Percentiles rank a stretch among this genome's conserved stretches.
phyloP scores from a whole-genome alignment of 2,797 vertebrate species.

The Pelobates cultripes region DNA sequence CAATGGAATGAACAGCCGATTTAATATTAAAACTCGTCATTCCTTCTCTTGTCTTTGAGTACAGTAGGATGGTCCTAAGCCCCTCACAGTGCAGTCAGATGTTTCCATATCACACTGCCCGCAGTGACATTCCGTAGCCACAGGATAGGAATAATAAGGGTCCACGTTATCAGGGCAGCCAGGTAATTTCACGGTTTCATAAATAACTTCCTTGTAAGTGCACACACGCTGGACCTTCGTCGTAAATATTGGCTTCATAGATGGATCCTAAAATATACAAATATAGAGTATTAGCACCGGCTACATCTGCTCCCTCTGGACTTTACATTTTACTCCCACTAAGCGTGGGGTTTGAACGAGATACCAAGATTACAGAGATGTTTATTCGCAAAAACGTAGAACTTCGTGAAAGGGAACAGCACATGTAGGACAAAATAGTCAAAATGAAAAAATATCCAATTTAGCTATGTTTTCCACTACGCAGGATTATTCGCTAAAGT shows the following conservation, averaged over 20 bases:
- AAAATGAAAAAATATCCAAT: too few relatives aligned
- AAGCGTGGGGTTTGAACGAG: too few relatives aligned
- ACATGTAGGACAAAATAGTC: too few relatives aligned
- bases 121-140: conserved; percentile 85
- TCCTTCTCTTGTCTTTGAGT: conserved; percentile 68
- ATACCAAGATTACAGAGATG: too few relatives aligned
- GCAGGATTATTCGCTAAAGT: too few relatives aligned
- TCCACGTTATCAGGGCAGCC: conserved; percentile 76
- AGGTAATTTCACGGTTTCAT: conserved; percentile 79
- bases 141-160: conserved; percentile 79
- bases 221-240: conserved; percentile 75
- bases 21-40: conserved; percentile 48
- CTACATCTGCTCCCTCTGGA: too few relatives aligned
- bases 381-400: too few relatives aligned
- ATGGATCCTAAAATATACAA: conserved; percentile 74
- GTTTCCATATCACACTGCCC: conserved; percentile 72
- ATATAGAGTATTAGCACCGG: not conserved
- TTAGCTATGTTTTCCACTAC: too few relatives aligned
- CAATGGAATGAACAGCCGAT: not conserved
- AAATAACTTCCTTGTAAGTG: conserved; percentile 80
- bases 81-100: conserved; percentile 79
- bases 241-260: conserved; percentile 71
- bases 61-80: conserved; percentile 75
- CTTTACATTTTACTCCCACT: too few relatives aligned
- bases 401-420: too few relatives aligned